These are phyloP conservation scores for Reinhardtius hippoglossoides DNA, from an alignment of 2,113 vertebrate species.

Conservation along the genomic window DNA sequence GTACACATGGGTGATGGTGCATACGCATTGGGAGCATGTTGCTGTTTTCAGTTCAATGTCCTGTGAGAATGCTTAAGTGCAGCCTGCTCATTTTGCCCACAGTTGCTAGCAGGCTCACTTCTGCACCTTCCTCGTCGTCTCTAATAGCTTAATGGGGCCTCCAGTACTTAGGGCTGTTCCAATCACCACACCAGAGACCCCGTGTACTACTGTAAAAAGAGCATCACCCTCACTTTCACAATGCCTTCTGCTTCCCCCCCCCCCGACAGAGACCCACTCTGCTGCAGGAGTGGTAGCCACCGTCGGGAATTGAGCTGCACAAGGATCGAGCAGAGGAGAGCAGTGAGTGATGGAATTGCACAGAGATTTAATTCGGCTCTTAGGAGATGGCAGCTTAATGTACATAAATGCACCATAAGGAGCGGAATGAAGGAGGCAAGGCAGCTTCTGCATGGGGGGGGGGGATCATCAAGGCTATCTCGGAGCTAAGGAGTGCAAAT, in stretches of 20 bases:
- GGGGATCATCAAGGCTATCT: conserved; percentile 50
- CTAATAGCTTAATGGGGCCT: conserved; percentile 49
- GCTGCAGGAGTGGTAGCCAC: conserved; percentile 57
- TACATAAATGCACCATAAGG: conserved; percentile 71
- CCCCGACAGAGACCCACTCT: conserved; percentile 42
- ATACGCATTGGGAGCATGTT: neutral
- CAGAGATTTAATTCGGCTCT: conserved; percentile 76
- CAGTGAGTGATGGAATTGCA: conserved; percentile 67
- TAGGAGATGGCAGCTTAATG: conserved; percentile 74
- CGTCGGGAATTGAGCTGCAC: conserved; percentile 52
- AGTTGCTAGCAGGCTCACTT: conserved; percentile 19
- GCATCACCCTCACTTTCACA: conserved; percentile 41
- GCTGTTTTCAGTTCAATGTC: neutral
- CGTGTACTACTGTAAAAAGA: conserved; percentile 34
- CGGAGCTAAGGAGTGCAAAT: conserved; percentile 60
- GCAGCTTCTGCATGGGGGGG: conserved; percentile 26
- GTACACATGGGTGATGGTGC: neutral
- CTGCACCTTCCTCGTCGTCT: conserved; percentile 39
- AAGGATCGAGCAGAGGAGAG: conserved; percentile 47
- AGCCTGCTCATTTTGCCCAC: no score
- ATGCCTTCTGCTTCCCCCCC: conserved; percentile 36
- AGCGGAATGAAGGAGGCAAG: conserved; percentile 48
- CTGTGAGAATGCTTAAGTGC: no score
- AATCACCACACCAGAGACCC: conserved; percentile 12
- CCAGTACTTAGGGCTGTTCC: conserved; percentile 30